Evolutionary conservation across 2,113 vertebrate species (phyloP).

Genomic region (Paratilapia polleni): DNA sequence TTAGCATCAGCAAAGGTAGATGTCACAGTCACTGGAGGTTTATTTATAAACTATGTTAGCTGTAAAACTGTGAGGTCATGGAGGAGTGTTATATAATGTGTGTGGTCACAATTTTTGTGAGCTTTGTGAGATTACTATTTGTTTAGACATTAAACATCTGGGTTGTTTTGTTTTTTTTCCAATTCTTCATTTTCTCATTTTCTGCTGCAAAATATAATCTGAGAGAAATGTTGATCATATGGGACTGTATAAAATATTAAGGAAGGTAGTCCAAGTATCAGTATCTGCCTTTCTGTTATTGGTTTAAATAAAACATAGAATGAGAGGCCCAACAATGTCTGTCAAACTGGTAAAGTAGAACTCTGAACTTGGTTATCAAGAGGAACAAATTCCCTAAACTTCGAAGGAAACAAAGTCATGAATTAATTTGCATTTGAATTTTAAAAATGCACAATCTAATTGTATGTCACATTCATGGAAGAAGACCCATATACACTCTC

Average conservation of each 20-base stretch:
- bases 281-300: not conserved
- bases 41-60: not conserved
- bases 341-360: not conserved
- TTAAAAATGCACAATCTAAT: not conserved
- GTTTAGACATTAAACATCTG: not conserved
- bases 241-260: not conserved
- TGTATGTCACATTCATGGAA: constrained; percentile 7
- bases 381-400: not conserved
- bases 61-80: not conserved
- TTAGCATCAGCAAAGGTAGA: not conserved
- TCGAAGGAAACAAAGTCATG: not conserved
- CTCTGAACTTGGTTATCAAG: not conserved
- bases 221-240: too few relatives aligned
- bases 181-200: not conserved
- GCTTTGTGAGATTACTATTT: not conserved
- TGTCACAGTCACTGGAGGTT: not conserved
- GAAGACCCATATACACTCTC: not conserved
- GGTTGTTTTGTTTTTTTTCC: too few relatives aligned
- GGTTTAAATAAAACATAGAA: not conserved
- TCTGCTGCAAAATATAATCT: not conserved
- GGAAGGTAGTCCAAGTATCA: not conserved
- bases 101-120: not conserved
- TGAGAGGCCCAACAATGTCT: not conserved
- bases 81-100: not conserved
- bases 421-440: not conserved